Evolutionary conservation across 1,140 invertebrate species (phyloP), one percentile per base, ranked within the genome.

Genomic region (Drosophila bipectinata): DNA sequence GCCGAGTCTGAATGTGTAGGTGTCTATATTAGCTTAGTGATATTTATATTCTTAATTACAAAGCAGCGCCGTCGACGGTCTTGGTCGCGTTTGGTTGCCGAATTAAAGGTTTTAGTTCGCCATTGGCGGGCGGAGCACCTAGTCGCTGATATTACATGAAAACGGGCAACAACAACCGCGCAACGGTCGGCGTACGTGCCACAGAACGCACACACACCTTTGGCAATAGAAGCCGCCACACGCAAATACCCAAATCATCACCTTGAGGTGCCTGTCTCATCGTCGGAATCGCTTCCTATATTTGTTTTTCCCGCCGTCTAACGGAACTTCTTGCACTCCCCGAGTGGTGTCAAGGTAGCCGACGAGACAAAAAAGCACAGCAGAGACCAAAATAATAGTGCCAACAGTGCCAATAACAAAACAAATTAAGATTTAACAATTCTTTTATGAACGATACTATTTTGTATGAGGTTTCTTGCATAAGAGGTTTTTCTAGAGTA

Each of bases 1-100:
- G 72, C 74, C 37, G 21, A 49, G 55, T 5, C 15, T 61, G 55
- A 32, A 34, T 44, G 26, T 61, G 26, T 54, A 34, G 37, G 72
- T 76, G 45, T 69, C 55, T 76, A 77, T 77, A 76, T 77, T 75
- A 75, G 72, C 62, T 69, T 76, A 61, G 72, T 68, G 72, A 57
- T 77, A 77, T 77, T 77, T 77, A 69, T 77, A 77, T 77, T 77
- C 74, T 51, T 77, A 77, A 77, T 77, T 77, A 77, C 51, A 60
- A 76, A 51, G 68, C 61, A 15, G 44, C 44, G 7, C 44, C 18
- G 52, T 62, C 60, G 53, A 21, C 18, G 30, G 61, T 59, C 72
- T 24, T 34, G 32, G 34, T 53, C 26, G 28, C 44, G 34, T 12
- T 37, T 12, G 34, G 34, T 37, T 51, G 55, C 44, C 37, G 57